Conservation (phyloP, 1,140 invertebrate genomes). For the Musca vetustissima region DNA sequence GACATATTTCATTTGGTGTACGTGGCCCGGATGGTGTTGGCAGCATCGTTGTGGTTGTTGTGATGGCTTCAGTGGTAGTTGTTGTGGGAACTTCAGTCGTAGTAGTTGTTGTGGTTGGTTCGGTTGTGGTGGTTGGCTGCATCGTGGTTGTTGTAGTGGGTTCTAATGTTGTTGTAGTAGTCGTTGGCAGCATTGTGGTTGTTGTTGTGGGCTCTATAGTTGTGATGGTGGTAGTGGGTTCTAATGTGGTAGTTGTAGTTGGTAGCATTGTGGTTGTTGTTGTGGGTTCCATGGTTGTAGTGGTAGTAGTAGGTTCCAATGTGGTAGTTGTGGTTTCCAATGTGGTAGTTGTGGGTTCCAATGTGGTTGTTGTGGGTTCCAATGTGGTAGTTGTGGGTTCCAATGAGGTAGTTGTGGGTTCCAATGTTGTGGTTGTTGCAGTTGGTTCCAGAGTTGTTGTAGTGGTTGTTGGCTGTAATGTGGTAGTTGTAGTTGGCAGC, state of each 20-base stretch:
- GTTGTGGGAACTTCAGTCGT: neutral
- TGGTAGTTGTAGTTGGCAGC: neutral
- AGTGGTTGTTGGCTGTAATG: neutral
- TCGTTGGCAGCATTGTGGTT: neutral
- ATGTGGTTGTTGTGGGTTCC: slow-evolving; percentile 2
- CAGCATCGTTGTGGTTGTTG: no score
- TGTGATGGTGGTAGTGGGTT: no score
- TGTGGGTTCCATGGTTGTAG: neutral
- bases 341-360: neutral
- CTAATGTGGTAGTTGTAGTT: no score
- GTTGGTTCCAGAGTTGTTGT: neutral
- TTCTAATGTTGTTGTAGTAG: neutral
- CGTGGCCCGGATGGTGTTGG: no score
- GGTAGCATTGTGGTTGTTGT: no score
- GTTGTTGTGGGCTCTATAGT: slow-evolving; percentile 3
- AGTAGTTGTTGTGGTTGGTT: neutral
- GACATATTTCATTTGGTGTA: no score
- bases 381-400: neutral
- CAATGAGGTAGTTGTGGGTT: slow-evolving; percentile 5
- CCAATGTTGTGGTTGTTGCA: neutral
- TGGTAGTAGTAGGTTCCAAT: neutral
- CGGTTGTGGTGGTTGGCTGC: no score
- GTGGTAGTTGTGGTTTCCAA: neutral
- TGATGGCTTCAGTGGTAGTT: no score
- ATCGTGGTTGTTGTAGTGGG: neutral